Evolutionary conservation across 2,113 vertebrate genomes (phyloP).

Genomic region (Daubentonia madagascariensis): DNA sequence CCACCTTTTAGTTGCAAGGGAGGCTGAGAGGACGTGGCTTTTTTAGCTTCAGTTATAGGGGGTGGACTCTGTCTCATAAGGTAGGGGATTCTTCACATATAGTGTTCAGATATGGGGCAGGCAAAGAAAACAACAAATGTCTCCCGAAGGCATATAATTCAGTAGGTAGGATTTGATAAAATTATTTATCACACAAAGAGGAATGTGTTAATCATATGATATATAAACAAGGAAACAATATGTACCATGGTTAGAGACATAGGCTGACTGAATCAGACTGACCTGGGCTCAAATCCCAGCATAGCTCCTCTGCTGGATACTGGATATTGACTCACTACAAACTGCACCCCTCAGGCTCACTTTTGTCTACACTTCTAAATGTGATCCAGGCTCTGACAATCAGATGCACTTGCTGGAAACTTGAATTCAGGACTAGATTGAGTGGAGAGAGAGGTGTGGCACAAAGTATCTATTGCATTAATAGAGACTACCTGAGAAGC

Average conservation of each 20-base stretch:
- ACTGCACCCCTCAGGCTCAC: not conserved
- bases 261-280: not conserved
- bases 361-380: not conserved
- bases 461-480: not conserved
- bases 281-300: not conserved
- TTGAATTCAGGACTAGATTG: not conserved
- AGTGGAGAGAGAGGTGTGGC: not conserved
- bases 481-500: not conserved
- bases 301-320: not conserved
- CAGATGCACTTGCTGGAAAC: not conserved
- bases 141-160: not conserved
- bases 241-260: not conserved
- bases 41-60: not conserved
- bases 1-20: not conserved
- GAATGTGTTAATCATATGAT: not conserved
- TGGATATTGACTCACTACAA: not conserved
- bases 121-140: not conserved
- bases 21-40: not conserved
- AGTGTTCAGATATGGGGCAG: not conserved
- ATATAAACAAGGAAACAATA: not conserved
- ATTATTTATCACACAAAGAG: not conserved
- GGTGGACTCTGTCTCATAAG: not conserved
- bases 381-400: not conserved
- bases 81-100: not conserved
- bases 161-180: not conserved